Base-by-base conservation (phyloP, 1,140 invertebrate species). In the Temnothorax curvispinosus region DNA sequence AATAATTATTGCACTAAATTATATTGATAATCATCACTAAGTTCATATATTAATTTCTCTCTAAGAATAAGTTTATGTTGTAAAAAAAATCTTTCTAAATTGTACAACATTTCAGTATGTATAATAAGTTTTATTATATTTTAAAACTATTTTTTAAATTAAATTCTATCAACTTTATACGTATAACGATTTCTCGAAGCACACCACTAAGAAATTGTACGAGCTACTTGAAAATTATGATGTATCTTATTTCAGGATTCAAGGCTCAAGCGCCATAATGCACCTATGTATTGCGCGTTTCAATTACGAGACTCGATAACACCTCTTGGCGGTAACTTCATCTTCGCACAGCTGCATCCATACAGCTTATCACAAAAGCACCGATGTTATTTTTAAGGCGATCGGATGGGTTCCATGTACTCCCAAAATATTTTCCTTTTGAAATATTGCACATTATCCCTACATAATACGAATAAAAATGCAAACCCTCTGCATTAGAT, bases 351-450 rank as follows among this genome's bases (percentile, higher is more conserved):
- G 41, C 52, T 78, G 72, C 88, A 87, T 84, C 80, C 56, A 74
- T 35, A 82, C 41, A 54, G 74, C 80, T 89, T 90, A 90, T 89
- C 71, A 81, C 85, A 80, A 87, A 82, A 76, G 65, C 74, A 67
- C 75, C 67, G 60, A 56, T 82, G 88, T 87, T 90, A 90, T 90
- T 90, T 90, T 90, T 44, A 74, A 81, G 52, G 35, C 56, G 62
- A 74, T 78, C 85, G 58, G 72, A 89, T 89, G 88, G 71, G 89
- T 84, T 87, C 89, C 67, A 21, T 87, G 72, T 78, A 56, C 67
- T 62, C 21, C 52, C 11, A n/a, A 52, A 85, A 89, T 90, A 87
- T 78, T 87, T 87, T 89, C 60, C 54, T 35, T 5, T 27, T 35
- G 21, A 69, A 69, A 69, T 69, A 69, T 69, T 44, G 15, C 9